A percentile compares a stretch with the other conserved stretches of the same genome.
phyloP scores from a whole-genome alignment of 2,888 invertebrate species.

The Eilema griseolum region DNA sequence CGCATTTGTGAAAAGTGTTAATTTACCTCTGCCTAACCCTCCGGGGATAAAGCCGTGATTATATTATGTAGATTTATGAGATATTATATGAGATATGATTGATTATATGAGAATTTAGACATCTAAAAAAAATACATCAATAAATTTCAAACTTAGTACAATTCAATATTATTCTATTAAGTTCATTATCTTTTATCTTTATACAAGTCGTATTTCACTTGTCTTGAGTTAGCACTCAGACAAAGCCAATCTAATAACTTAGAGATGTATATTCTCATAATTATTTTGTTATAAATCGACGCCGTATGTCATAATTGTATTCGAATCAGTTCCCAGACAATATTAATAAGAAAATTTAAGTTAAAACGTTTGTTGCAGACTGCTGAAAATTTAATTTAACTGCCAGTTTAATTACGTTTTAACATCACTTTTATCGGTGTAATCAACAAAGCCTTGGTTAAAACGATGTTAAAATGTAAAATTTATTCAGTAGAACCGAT shows the following conservation, averaged over 20 bases:
- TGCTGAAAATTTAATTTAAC: conserved; percentile 48
- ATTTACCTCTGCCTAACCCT: no score
- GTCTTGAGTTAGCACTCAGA: neutral
- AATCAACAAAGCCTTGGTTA: conserved; percentile 37
- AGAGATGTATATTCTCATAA: neutral
- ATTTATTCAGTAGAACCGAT: no score
- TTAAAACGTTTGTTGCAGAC: conserved; percentile 49
- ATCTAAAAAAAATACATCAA: neutral
- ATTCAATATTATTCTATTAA: neutral
- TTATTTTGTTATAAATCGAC: neutral
- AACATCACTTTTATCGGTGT: conserved; percentile 47
- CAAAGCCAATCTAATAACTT: neutral
- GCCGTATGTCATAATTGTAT: neutral
- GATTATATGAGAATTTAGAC: no score
- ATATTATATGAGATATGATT: no score
- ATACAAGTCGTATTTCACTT: neutral
- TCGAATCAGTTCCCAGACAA: conserved; percentile 43
- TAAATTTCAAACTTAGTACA: neutral
- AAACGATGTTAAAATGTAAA: neutral
- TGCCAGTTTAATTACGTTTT: conserved; percentile 55
- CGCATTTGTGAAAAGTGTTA: no score
- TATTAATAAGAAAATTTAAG: conserved; percentile 55
- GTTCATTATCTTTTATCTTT: neutral
- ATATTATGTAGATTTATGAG: no score
- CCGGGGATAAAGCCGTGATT: no score